Evolutionary conservation across 1,140 invertebrate species (phyloP), one percentile per base, ranked within the genome.

Genomic region (Battus philenor): DNA sequence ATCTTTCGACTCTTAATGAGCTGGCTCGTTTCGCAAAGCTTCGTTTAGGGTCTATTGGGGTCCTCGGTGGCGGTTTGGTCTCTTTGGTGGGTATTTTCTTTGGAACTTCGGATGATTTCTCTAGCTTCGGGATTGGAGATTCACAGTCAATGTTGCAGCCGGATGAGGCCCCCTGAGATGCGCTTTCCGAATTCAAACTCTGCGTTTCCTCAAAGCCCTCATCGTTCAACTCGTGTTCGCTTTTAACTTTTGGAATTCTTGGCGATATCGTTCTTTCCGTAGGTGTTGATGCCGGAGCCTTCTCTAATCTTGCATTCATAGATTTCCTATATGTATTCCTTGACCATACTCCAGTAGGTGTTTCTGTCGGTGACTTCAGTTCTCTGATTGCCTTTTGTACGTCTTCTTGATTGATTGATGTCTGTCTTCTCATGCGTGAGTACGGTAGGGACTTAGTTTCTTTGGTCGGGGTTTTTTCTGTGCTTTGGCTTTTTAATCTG

Each of bases 141-240:
- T 92, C 90, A 0, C 89, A 89, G 51, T 91, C 90, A 29, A 90
- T 90, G 55, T 93, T 93, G 58, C 88, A 90, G 0, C 90, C 90
- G 0, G 92, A 93, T 0, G 92, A 93, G 1, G 92, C 91, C 16
- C 91, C 93, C 48, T 94, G 93, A 31, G 93, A 95, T 0, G 93
- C 89, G 0, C 92, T 94, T 66, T 96, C 94, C 0, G 94, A 95
- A 32, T 95, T 93, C 13, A 95, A 83, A 30, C 86, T 95, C 52
- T 95, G 93, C 0, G 93, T 95, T 82, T 96, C 95, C 72, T 97
- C 94, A 64, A 96, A 96, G 4, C 94, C 95, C 87, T 96, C 95
- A 67, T 97, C 95, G 54, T 94, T 93, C 26, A 93, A 64, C 52
- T 94, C 91, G 50, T 90, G 89, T 45, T 93, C 91, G 7, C 87